Evolutionary conservation across 1,140 invertebrate genomes (phyloP).

Genomic region (Drosophila teissieri): DNA sequence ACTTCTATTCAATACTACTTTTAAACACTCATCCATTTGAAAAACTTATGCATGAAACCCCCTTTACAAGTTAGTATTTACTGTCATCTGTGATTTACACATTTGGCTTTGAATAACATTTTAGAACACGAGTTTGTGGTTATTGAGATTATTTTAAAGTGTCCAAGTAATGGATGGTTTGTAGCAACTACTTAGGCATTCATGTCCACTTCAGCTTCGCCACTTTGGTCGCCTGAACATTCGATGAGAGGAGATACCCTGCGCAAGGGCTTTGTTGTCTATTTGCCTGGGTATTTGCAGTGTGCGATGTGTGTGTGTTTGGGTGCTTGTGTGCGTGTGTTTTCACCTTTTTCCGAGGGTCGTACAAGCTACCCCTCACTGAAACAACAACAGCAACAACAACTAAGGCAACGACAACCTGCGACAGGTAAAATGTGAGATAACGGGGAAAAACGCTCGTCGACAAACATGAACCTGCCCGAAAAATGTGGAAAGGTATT

Average conservation of each 20-base stretch:
- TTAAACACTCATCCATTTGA: too few species aligned
- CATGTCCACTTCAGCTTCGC: conserved; percentile 1
- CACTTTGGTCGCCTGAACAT: conserved; percentile 52
- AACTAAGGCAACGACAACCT: conserved; percentile 24
- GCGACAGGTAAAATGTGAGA: conserved; percentile 67
- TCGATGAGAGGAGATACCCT: conserved; percentile 11
- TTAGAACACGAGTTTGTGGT: too few species aligned
- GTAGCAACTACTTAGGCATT: too few species aligned
- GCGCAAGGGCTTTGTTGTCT: conserved; percentile 23
- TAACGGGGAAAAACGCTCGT: conserved; percentile 38
- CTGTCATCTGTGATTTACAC: too few species aligned
- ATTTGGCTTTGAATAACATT: too few species aligned
- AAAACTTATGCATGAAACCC: too few species aligned
- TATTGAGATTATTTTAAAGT: too few species aligned
- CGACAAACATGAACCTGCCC: conserved; percentile 10
- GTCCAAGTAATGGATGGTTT: too few species aligned
- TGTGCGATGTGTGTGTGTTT: not conserved
- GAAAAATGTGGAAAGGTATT: conserved; percentile 15
- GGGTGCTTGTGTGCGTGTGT: conserved; percentile 19
- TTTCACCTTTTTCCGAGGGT: conserved; percentile 42
- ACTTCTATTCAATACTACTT: too few species aligned
- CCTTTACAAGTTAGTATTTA: too few species aligned
- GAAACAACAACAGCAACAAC: conserved; percentile 23
- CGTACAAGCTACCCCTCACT: conserved; percentile 37
- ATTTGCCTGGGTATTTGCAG: conserved; percentile 12